These are phyloP conservation scores for Protomyctophum bolini DNA, from an alignment of 2,113 vertebrate genomes.

Conservation along the genomic window DNA sequence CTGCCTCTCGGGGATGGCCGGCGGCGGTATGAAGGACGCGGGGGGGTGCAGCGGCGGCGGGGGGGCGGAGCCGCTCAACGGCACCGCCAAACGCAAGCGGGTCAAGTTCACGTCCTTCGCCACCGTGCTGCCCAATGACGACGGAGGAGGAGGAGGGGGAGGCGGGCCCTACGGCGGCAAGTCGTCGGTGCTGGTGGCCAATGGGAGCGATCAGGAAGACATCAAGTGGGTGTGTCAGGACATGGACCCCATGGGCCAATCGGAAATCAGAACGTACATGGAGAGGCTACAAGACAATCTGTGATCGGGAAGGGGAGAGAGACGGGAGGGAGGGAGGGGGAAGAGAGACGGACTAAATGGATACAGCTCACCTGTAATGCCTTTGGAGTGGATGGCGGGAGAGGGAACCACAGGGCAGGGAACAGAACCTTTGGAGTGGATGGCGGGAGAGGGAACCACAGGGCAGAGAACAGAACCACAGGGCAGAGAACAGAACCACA, in stretches of 20 bases:
- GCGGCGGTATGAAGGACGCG: slow-evolving; percentile 82
- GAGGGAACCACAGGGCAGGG: slow-evolving; percentile 30
- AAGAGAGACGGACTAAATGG: slow-evolving; percentile 71
- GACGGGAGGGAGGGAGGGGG: slow-evolving; percentile 76
- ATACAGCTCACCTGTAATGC: slow-evolving; percentile 83
- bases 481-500: background rate
- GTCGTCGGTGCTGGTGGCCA: slow-evolving; percentile 86
- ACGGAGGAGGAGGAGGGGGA: slow-evolving; percentile 67
- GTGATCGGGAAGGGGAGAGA: slow-evolving; percentile 81
- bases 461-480: slow-evolving; percentile 6
- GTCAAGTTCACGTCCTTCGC: slow-evolving; percentile 97
- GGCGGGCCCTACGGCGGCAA: slow-evolving; percentile 89
- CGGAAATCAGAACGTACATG: slow-evolving; percentile 96
- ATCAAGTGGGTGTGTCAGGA: slow-evolving; percentile 99
- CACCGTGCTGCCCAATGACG: slow-evolving; percentile 91
- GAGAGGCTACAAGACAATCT: slow-evolving; percentile 97
- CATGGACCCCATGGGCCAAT: slow-evolving; percentile 90
- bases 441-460: slow-evolving; percentile 50
- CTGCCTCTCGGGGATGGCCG: slow-evolving; percentile 73
- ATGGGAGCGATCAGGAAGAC: slow-evolving; percentile 89
- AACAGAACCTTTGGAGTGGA: slow-evolving; percentile 76
- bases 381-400: slow-evolving; percentile 76
- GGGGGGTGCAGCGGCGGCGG: slow-evolving; percentile 46
- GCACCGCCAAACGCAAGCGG: slow-evolving; percentile 86
- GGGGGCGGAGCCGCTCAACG: slow-evolving; percentile 82